Evolutionary conservation across 2,797 vertebrate species (phyloP).

Genomic region (Pipistrellus kuhlii): DNA sequence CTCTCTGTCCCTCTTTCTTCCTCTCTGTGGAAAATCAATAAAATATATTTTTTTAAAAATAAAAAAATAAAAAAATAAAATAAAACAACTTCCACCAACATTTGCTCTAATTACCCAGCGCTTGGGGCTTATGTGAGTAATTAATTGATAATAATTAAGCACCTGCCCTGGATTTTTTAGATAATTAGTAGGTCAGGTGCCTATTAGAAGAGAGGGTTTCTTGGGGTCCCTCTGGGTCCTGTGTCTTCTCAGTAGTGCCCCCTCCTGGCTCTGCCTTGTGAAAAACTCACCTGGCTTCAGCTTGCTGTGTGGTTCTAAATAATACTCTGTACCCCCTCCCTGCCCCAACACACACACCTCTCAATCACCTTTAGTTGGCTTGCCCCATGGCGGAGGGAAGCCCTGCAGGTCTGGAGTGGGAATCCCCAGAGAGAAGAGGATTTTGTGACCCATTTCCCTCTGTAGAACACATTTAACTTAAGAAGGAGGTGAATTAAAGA

Average conservation of each 20-base stretch:
- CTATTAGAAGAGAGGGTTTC: slow-evolving; percentile 32
- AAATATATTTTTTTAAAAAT: too few relatives aligned
- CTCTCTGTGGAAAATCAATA: too few relatives aligned
- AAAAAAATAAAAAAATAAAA: too few relatives aligned
- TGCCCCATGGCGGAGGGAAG: neutral
- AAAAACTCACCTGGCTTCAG: neutral
- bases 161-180: slow-evolving; percentile 46
- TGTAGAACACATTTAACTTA: slow-evolving; percentile 42
- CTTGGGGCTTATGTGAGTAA: slow-evolving; percentile 58
- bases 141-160: slow-evolving; percentile 5
- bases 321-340: neutral
- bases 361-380: neutral
- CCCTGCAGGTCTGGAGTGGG: neutral
- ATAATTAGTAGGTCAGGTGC: slow-evolving; percentile 68
- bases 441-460: slow-evolving; percentile 4
- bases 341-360: fast-evolving
- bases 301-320: neutral
- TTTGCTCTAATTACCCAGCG: neutral
- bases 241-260: neutral
- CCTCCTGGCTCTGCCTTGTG: neutral
- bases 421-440: slow-evolving; percentile 17
- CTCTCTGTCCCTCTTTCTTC: too few relatives aligned
- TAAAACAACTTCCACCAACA: neutral
- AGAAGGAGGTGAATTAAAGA: slow-evolving; percentile 61
- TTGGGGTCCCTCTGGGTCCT: neutral